A percentile compares a stretch with the other conserved stretches of the same genome.
These are phyloP conservation scores for Ryuthela nishihirai DNA, from an alignment of 2,888 invertebrate genomes.

Conservation along the genomic window DNA sequence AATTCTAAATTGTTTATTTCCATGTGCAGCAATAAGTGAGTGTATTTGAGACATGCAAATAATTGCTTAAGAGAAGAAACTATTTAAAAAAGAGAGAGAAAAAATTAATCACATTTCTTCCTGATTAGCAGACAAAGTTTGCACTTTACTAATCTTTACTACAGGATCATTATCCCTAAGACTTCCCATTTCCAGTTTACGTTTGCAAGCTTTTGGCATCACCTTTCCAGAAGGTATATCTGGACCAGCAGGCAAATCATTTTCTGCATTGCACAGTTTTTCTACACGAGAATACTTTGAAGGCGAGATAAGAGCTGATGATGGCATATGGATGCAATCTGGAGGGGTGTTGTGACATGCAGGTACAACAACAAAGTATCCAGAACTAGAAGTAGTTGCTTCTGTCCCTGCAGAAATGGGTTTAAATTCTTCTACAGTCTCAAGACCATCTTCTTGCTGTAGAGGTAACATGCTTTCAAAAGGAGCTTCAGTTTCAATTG, in stretches of 20 bases:
- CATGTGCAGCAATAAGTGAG: too few relatives aligned
- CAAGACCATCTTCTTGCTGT: not conserved
- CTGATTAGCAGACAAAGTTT: too few relatives aligned
- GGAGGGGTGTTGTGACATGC: not conserved
- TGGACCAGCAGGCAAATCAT: not conserved
- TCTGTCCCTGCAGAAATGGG: not conserved
- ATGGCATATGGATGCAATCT: not conserved
- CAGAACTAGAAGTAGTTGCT: not conserved
- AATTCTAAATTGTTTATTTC: too few relatives aligned
- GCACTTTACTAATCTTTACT: too few relatives aligned
- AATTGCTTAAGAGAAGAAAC: too few relatives aligned
- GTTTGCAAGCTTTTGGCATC: not conserved
- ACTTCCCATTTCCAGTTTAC: not conserved
- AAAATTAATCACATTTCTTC: too few relatives aligned
- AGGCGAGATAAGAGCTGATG: not conserved
- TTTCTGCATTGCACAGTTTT: not conserved
- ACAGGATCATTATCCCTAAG: not conserved
- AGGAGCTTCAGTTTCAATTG: not conserved
- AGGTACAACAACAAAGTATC: not conserved
- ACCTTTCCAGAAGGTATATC: not conserved
- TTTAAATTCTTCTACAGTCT: not conserved
- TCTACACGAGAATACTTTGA: not conserved
- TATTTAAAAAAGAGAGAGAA: too few relatives aligned
- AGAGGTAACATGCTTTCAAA: too few relatives aligned
- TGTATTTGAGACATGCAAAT: too few relatives aligned